Evolutionary conservation across 2,888 invertebrate genomes (phyloP), one percentile per base, ranked within the genome.

Genomic region (Scaptomyza cyrtandrae): DNA sequence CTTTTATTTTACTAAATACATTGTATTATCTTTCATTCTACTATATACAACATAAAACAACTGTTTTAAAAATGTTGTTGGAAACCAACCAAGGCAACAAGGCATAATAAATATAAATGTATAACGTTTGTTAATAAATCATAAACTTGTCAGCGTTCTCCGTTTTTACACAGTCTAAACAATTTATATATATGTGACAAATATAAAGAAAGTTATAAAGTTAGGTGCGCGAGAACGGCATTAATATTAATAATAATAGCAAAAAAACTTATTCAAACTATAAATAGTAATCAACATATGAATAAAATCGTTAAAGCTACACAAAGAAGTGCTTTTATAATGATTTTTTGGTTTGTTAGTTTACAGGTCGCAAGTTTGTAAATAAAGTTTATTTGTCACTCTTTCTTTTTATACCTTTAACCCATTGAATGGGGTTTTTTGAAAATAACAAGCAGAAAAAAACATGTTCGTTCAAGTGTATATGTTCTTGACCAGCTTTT

Each of bases 321-420:
- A 16, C 27, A 48, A 19, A 61, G 16, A 48, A 62, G 45, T 63
- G 49, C 37, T 2, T 50, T 62, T 29, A 63, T 24, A 44, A 50
- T 43, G 35, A 62, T 29, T 44, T 19, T 61, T 49, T 61, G 44
- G 29, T 35, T 44, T n/a, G 7, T 37, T 35, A 35, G 31, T 33
- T 35, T 35, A 35, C 33, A 13, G 33, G 10, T 35, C 11, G 3
- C 33, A 11, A 11, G 29, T 37, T 39, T 19, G 19, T 35, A 10
- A 11, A 27, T 19, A 37, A 13, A 46, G 48, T 46, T 60, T 10
- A 14, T 19, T 37, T 44, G 29, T 60, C 54, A 37, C 16, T 50
- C 16, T 50, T 53, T 13, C 24, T 50, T 54, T 29, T 35, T 35
- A 33, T 33, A 33, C 10, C 19, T 19, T 19, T 2, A 19, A 19